A percentile compares a stretch with the other conserved stretches of the same genome.
These are phyloP conservation scores for Megaleporinus macrocephalus DNA, from an alignment of 2,113 vertebrate genomes.

Conservation along the genomic window DNA sequence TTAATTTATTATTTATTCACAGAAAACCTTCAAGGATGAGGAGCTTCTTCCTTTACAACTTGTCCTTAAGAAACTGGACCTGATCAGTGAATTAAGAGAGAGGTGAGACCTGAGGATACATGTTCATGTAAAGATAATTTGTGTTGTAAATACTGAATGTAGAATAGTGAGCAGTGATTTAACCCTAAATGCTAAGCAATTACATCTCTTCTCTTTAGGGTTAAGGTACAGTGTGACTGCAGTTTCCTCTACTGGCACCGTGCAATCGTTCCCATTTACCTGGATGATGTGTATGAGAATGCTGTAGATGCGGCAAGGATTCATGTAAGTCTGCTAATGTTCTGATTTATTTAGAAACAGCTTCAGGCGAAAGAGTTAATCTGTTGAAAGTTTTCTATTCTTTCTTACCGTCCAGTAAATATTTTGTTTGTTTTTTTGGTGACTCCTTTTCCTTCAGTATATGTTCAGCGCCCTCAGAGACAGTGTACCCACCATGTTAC, in stretches of 20 bases:
- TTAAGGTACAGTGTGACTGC: conserved; percentile 91
- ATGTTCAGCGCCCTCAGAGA: conserved; percentile 97
- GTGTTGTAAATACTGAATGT: too few species aligned
- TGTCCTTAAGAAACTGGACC: conserved; percentile 93
- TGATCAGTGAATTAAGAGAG: conserved; percentile 94
- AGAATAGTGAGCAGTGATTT: too few species aligned
- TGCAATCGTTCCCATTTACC: conserved; percentile 96
- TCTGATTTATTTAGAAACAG: neutral
- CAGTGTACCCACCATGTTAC: conserved; percentile 91
- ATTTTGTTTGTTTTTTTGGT: neutral
- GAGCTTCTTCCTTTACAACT: conserved; percentile 92
- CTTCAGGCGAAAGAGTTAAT: neutral
- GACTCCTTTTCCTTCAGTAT: conserved; percentile 77
- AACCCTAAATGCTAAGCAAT: neutral
- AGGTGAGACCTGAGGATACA: conserved; percentile 64
- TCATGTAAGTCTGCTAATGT: conserved; percentile 80
- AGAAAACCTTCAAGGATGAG: conserved; percentile 99
- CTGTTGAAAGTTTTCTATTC: neutral
- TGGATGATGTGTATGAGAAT: conserved; percentile 95
- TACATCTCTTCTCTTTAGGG: conserved; percentile 73
- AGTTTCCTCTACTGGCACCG: conserved; percentile 98
- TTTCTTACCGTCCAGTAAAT: neutral
- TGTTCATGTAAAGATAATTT: neutral
- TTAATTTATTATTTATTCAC: neutral
- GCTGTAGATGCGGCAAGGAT: conserved; percentile 93